These are phyloP conservation scores for Ophion costatus DNA, from an alignment of 2,888 invertebrate species.

Conservation along the genomic window DNA sequence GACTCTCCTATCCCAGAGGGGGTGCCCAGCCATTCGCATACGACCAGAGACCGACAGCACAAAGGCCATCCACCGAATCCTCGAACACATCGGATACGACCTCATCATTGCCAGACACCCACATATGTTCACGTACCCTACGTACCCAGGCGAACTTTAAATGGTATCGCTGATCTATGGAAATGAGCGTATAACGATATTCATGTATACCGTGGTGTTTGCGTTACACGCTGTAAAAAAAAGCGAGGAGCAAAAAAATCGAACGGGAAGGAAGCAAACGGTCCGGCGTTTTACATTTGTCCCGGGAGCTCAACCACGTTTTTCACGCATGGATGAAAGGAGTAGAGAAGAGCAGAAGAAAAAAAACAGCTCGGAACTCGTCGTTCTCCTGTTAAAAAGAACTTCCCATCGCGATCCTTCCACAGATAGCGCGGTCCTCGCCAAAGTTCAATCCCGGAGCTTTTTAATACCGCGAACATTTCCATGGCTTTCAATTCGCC, in stretches of 20 bases:
- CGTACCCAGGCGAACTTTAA: not conserved
- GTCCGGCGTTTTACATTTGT: constrained; percentile 27
- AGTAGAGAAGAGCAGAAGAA: not conserved
- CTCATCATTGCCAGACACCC: not conserved
- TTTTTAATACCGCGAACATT: constrained; percentile 41
- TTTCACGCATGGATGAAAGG: constrained; percentile 12
- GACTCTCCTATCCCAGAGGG: not conserved
- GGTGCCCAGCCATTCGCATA: not conserved
- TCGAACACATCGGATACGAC: constrained; percentile 3
- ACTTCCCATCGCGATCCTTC: constrained; percentile 32
- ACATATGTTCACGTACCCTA: constrained; percentile 2
- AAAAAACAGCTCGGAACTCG: constrained; percentile 11
- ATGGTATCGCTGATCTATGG: constrained; percentile 22
- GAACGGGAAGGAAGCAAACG: constrained; percentile 18
- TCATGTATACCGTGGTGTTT: too few species aligned
- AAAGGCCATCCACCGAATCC: not conserved
- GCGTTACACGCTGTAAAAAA: not conserved
- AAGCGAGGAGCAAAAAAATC: constrained; percentile 14
- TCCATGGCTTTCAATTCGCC: constrained; percentile 27
- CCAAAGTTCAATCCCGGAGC: constrained; percentile 50
- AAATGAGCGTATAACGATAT: not conserved
- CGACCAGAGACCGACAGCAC: not conserved
- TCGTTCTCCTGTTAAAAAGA: constrained; percentile 3
- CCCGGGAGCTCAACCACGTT: constrained; percentile 18
- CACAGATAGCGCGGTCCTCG: constrained; percentile 21